Base-by-base conservation (phyloP, 1,140 invertebrate genomes). In the Drosophila lacteicornis region DNA sequence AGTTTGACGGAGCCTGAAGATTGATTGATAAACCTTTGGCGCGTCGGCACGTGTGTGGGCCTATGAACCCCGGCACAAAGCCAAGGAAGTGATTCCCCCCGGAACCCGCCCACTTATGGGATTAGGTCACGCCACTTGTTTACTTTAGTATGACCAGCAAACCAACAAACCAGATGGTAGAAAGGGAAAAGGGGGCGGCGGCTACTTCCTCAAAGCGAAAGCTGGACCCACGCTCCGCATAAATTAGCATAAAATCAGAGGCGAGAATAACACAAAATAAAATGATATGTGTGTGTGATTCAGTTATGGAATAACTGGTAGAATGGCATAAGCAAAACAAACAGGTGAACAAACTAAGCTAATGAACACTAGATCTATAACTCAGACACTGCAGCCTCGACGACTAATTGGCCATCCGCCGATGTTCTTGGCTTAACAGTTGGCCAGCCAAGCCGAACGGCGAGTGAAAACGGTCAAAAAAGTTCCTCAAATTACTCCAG, bases 261-360 rank as follows among this genome's bases (percentile, higher is more conserved):
- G 63, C 70, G 63, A 74, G 82, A 81, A 73, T 30, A 86, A 79
- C 79, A 73, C 53, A 63, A 45, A 19, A 66, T 46, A 62, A 33
- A 66, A 59, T 33, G 2, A 7, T 7, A 30, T 43, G 12, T 49
- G 22, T 43, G 43, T 61, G 36, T 77, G 66, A 82, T 53, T 80
- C 74, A 68, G 68, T 79, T 60, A 69, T 79, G 60, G 60, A 57
- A 61, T 60, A 67, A 80, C 82, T 77, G 77, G 67, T 73, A 45
- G 67, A 73, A 73, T 59, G 67, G 45, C 68, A 30, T 11, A 56
- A 71, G 38, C 61, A 74, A 79, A 60, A 75, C 71, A 71, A 69
- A 74, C 82, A 90, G 85, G 78, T 90, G 85, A 84, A 90, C 60
- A 82, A 74, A 85, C 85, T 82, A 90, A 90, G 79, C 85, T 82